Evolutionary conservation across 2,797 vertebrate species (phyloP).

Genomic region (Triplophysa yarkandensis): DNA sequence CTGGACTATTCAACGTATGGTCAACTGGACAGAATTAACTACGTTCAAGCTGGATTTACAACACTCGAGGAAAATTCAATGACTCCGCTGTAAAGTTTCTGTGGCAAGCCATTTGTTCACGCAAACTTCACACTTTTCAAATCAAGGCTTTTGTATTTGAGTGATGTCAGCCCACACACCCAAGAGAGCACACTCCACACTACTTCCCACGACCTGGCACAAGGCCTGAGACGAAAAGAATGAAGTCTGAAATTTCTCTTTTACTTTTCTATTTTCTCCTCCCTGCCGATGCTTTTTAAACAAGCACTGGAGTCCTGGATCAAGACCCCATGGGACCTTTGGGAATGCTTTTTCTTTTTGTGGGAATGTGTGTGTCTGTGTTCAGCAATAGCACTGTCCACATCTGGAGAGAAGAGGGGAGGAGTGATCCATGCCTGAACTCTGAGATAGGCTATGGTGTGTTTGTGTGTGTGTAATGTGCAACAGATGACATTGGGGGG

Average conservation of each 20-base stretch:
- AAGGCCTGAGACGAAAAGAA: constrained; percentile 10
- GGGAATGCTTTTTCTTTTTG: constrained; percentile 81
- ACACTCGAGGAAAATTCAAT: constrained; percentile 10
- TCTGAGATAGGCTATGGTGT: constrained; percentile 35
- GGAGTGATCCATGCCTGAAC: constrained; percentile 49
- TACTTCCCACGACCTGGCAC: constrained; percentile 35
- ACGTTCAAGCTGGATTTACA: neutral
- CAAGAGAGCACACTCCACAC: neutral
- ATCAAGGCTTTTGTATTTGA: neutral
- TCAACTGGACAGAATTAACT: no score
- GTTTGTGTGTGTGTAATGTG: constrained; percentile 70
- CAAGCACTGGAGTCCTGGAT: constrained; percentile 45
- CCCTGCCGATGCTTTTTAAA: constrained; percentile 23
- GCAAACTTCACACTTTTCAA: constrained; percentile 3
- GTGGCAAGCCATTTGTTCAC: constrained; percentile 45
- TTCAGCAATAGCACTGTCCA: constrained; percentile 56
- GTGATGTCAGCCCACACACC: constrained; percentile 23
- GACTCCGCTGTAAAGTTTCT: constrained; percentile 6
- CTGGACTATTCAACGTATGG: constrained; percentile 46
- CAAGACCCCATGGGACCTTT: constrained; percentile 74
- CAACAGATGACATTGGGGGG: constrained; percentile 80
- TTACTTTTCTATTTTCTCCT: constrained; percentile 37
- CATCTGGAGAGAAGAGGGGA: constrained; percentile 68
- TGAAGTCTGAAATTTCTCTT: constrained; percentile 18
- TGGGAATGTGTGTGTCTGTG: constrained; percentile 57